These are phyloP conservation scores for Drosophila nr. medialis DNA, from an alignment of 2,888 invertebrate genomes.

Conservation along the genomic window DNA sequence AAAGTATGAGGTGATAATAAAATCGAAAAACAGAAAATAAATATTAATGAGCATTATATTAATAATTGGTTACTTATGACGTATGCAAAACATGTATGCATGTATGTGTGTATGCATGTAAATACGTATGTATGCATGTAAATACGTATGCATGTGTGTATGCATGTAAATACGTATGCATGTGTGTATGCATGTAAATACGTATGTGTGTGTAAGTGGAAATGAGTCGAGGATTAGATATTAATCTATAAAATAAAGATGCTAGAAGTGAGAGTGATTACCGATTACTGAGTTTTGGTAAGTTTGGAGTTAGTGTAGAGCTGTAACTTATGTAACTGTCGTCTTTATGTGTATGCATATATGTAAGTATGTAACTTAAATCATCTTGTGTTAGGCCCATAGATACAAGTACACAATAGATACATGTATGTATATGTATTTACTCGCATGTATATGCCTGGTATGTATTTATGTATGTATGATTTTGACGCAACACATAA, in stretches of 20 bases:
- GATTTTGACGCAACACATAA: slow-evolving; percentile 15
- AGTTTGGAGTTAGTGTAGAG: slow-evolving; percentile 2
- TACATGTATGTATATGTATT: slow-evolving; percentile 11
- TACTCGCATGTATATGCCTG: slow-evolving; percentile 13
- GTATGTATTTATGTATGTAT: slow-evolving; percentile 9
- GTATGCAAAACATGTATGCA: background rate
- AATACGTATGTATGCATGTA: slow-evolving; percentile 16
- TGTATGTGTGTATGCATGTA: slow-evolving; percentile 15
- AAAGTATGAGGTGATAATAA: background rate
- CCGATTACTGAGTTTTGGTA: background rate
- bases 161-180: slow-evolving; percentile 13
- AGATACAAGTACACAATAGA: slow-evolving; percentile 17
- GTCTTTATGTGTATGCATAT: slow-evolving; percentile 5
- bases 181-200: slow-evolving; percentile 16
- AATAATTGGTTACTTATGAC: background rate
- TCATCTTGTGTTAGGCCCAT: slow-evolving; percentile 2
- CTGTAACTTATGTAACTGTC: slow-evolving; percentile 5
- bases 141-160: slow-evolving; percentile 10
- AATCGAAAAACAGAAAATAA: background rate
- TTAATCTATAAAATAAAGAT: slow-evolving; percentile 7
- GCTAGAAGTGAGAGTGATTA: slow-evolving; percentile 11
- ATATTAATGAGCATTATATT: background rate
- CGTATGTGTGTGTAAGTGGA: slow-evolving; percentile 19
- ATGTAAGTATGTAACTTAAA: slow-evolving; percentile 7
- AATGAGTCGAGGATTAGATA: slow-evolving; percentile 27